Percentiles rank a stretch among this genome's conserved stretches.
These are phyloP conservation scores for Ataeniobius toweri DNA, from an alignment of 2,797 vertebrate species.

Conservation along the genomic window DNA sequence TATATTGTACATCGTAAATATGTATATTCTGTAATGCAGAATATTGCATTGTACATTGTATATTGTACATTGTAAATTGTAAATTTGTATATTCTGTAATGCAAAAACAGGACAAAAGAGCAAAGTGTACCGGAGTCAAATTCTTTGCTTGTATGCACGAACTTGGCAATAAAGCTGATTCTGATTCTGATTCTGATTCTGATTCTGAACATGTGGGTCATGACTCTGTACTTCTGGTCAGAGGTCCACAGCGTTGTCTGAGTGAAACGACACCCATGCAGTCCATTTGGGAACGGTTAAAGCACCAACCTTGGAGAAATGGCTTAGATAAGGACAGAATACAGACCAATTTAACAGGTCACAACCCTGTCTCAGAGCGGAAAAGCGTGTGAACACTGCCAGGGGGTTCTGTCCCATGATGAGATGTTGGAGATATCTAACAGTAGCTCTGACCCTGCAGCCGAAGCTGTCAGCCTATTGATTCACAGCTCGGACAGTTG, in stretches of 20 bases:
- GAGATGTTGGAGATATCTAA: constrained; percentile 67
- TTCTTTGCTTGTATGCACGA: no score
- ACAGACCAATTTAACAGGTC: constrained; percentile 70
- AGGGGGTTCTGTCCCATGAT: constrained; percentile 64
- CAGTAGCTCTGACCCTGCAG: constrained; percentile 54
- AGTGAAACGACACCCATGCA: constrained; percentile 48
- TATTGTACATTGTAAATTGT: no score
- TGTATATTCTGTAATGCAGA: no score
- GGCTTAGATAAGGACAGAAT: constrained; percentile 59
- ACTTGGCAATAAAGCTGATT: no score
- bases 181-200: no score
- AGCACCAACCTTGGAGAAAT: constrained; percentile 65
- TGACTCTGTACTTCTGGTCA: constrained; percentile 38
- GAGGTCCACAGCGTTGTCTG: constrained; percentile 40
- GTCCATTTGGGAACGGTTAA: constrained; percentile 55
- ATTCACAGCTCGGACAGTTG: constrained; percentile 61
- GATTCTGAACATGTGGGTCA: constrained; percentile 20
- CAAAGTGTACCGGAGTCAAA: no score
- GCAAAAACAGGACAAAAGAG: no score
- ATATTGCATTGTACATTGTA: no score
- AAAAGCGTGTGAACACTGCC: constrained; percentile 63
- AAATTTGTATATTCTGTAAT: no score
- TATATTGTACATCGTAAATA: no score
- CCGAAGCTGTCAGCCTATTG: constrained; percentile 65
- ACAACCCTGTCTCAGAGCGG: constrained; percentile 64